Conservation (phyloP, 1,140 invertebrate genomes). For the Trichomalopsis sarcophagae region DNA sequence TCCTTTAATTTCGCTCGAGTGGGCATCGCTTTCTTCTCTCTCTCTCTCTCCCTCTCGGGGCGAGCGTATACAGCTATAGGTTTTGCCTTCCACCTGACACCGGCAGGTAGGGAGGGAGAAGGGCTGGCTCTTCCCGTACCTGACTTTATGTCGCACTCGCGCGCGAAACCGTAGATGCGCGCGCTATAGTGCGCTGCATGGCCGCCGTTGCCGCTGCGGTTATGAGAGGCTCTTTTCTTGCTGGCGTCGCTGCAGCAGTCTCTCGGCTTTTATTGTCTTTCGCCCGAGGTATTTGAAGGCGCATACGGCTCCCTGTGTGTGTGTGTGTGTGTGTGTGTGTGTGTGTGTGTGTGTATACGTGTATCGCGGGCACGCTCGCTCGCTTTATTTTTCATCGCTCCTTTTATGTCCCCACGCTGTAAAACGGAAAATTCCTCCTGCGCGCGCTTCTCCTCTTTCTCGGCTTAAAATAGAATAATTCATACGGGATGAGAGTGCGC, state of each 20-base stretch:
- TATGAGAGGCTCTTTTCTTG: constrained; percentile 49
- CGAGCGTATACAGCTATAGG: not conserved
- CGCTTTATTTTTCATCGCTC: constrained; percentile 48
- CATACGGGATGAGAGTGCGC: not conserved
- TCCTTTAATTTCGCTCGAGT: constrained; percentile 51
- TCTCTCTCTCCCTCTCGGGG: not conserved
- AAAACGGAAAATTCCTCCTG: constrained; percentile 28
- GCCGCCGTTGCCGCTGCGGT: constrained; percentile 16
- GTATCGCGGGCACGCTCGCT: not conserved
- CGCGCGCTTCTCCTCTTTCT: not conserved
- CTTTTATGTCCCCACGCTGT: constrained; percentile 29
- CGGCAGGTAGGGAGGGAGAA: not conserved
- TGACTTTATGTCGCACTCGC: constrained; percentile 39
- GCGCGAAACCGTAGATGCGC: constrained; percentile 33
- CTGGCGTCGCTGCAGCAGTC: not conserved
- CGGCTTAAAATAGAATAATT: constrained; percentile 32
- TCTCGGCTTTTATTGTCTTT: constrained; percentile 48
- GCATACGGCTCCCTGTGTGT: not conserved
- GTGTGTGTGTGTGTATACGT: not conserved
- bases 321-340: not conserved
- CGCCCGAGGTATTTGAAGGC: constrained; percentile 28
- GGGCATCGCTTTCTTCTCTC: constrained; percentile 19
- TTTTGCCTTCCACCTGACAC: constrained; percentile 53
- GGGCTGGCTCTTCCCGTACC: not conserved
- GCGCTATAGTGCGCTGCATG: not conserved